Evolutionary conservation across 2,888 invertebrate species (phyloP), one percentile per base, ranked within the genome.

Genomic region (Xylota sylvarum): DNA sequence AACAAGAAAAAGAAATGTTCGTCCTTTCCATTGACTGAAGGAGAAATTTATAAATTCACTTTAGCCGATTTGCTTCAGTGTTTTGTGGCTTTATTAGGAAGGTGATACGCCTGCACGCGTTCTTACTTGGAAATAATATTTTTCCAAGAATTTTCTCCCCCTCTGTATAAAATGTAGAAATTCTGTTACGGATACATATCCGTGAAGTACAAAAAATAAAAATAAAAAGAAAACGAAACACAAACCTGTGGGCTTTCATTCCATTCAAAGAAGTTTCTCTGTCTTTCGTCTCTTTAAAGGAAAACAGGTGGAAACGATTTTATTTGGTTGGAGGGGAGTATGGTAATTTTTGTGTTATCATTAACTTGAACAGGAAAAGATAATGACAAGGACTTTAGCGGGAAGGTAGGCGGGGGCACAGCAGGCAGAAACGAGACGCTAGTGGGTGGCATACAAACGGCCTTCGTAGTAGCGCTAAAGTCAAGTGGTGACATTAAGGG

Each of bases 401-500:
- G 35, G 23, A 1, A 23, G 23, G 23, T 1, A 35, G 37, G 12
- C 9, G 10, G 17, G 27, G 46, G 52, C 35, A 55, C 62, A 32
- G 48, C 56, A 27, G 60, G 35, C 3, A 10, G 35, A 3, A 10
- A 37, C 37, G 43, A 48, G 65, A 7, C 37, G 5, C 1, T 14
- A 35, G 10, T 50, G 50, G 58, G 40, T 32, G 74, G 40, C n/a
- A 14, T 35, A 48, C n/a, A 72, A 72, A 40, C 35, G 48, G 32
- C n/a, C 48, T 35, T 58, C 48, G 14, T 9, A 62, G 7, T 35
- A n/a, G 40, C 27, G 9, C 56, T 37, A 19, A 52, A 84, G 60
- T 79, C 83, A 79, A 79, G 73, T 84, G 78, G 65, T 43, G 83
- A 65, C 65, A 60, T 65, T 82, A 64, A 52, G 43, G 56, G 62